phyloP scores from a whole-genome alignment of 2,113 vertebrate species.

The Cavia aperea region DNA sequence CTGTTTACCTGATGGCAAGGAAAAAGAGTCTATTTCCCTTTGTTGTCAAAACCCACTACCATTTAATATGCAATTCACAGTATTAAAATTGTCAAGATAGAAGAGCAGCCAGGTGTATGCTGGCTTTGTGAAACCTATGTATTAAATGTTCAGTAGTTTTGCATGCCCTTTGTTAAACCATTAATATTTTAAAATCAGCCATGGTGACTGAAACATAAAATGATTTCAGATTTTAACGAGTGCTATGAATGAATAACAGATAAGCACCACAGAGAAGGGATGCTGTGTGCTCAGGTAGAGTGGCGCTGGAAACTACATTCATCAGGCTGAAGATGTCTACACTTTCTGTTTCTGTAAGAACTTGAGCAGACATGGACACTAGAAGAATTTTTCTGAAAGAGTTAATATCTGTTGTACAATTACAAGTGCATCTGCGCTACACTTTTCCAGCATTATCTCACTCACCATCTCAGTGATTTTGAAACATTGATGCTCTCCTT shows the following conservation, averaged over 20 bases:
- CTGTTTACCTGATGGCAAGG: neutral
- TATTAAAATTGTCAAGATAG: conserved; percentile 2
- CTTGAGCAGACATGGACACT: neutral
- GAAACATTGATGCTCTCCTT: neutral
- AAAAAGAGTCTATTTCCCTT: neutral
- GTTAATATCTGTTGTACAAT: neutral
- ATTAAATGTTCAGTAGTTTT: neutral
- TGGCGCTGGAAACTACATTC: neutral
- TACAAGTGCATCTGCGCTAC: neutral
- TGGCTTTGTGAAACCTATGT: neutral
- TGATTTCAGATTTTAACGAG: neutral
- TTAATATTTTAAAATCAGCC: neutral
- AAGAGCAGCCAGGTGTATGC: neutral
- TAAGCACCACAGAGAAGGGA: neutral
- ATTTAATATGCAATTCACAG: conserved; percentile 11
- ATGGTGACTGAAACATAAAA: neutral
- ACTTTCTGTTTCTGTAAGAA: neutral
- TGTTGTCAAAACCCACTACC: neutral
- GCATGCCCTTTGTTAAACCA: neutral
- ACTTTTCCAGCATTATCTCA: neutral
- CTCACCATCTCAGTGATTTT: neutral
- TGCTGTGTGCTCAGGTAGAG: neutral
- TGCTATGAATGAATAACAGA: neutral
- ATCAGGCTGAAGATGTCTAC: neutral
- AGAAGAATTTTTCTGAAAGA: neutral